Percentiles rank a stretch among this genome's conserved stretches.
phyloP scores from a whole-genome alignment of 2,888 invertebrate genomes.

The Pandemis corylana region DNA sequence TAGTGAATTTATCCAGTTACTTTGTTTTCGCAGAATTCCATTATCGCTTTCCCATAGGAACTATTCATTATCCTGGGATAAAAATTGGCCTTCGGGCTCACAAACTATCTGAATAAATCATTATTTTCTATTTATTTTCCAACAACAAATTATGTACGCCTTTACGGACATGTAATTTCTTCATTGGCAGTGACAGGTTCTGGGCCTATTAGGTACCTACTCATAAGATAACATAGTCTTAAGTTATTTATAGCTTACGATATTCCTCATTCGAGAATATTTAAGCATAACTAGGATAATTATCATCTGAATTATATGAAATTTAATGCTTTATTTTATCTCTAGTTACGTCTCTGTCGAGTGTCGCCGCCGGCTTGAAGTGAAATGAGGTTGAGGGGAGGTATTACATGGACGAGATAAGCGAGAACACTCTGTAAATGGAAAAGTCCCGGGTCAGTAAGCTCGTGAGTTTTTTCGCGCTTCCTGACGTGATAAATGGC shows the following conservation, averaged over 20 bases:
- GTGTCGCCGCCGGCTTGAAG: conserved; percentile 34
- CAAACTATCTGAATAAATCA: too few species aligned
- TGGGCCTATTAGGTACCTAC: too few species aligned
- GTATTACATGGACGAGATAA: conserved; percentile 73
- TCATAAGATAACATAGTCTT: too few species aligned
- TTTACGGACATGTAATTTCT: too few species aligned
- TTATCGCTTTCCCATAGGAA: too few species aligned
- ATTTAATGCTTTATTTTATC: conserved; percentile 17
- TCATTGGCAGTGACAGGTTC: too few species aligned
- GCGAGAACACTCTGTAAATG: conserved; percentile 73
- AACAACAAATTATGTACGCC: too few species aligned
- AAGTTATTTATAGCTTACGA: neutral
- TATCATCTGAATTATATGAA: conserved; percentile 6
- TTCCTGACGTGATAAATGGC: conserved; percentile 78
- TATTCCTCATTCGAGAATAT: neutral
- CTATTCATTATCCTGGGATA: too few species aligned
- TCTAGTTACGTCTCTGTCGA: conserved; percentile 31
- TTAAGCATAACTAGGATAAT: neutral
- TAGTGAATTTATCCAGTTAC: too few species aligned
- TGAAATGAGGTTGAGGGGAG: conserved; percentile 53
- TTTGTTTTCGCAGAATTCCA: too few species aligned
- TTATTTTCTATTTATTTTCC: too few species aligned
- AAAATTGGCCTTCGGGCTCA: too few species aligned
- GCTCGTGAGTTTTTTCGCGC: conserved; percentile 69
- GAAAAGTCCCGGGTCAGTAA: conserved; percentile 79